These are phyloP conservation scores for Lophius piscatorius DNA, from an alignment of 2,113 vertebrate genomes.

Conservation along the genomic window DNA sequence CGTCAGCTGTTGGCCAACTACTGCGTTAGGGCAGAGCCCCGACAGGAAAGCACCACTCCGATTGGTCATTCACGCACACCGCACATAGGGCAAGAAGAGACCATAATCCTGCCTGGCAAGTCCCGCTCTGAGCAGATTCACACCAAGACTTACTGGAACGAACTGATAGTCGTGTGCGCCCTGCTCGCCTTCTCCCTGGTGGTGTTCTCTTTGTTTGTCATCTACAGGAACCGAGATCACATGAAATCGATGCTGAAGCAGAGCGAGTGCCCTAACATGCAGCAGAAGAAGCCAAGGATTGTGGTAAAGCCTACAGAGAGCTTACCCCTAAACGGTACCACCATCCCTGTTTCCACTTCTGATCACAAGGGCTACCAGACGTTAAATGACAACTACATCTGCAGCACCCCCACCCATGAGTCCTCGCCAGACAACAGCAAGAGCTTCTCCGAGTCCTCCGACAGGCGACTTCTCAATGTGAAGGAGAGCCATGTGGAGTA, in stretches of 20 bases:
- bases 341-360: slow-evolving; percentile 78
- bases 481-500: slow-evolving; percentile 91
- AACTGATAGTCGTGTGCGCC: slow-evolving; percentile 88
- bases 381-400: slow-evolving; percentile 87
- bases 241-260: slow-evolving; percentile 91
- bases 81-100: slow-evolving; percentile 51
- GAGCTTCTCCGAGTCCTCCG: slow-evolving; percentile 83
- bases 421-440: slow-evolving; percentile 78
- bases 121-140: slow-evolving; percentile 67
- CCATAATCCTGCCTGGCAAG: slow-evolving; percentile 73
- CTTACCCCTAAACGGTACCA: slow-evolving; percentile 86
- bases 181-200: slow-evolving; percentile 82
- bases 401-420: slow-evolving; percentile 82
- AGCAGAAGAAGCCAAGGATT: slow-evolving; percentile 83
- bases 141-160: slow-evolving; percentile 89
- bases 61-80: slow-evolving; percentile 82
- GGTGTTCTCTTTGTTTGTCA: slow-evolving; percentile 82
- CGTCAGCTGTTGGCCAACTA: slow-evolving; percentile 88
- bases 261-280: slow-evolving; percentile 80
- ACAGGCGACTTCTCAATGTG: slow-evolving; percentile 85
- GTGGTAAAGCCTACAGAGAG: slow-evolving; percentile 82
- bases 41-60: slow-evolving; percentile 68
- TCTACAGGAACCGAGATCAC: slow-evolving; percentile 84
- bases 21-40: slow-evolving; percentile 77
- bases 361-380: slow-evolving; percentile 96